Conservation (phyloP, 2,888 invertebrate species). For the Siphonodentalium dalli region DNA sequence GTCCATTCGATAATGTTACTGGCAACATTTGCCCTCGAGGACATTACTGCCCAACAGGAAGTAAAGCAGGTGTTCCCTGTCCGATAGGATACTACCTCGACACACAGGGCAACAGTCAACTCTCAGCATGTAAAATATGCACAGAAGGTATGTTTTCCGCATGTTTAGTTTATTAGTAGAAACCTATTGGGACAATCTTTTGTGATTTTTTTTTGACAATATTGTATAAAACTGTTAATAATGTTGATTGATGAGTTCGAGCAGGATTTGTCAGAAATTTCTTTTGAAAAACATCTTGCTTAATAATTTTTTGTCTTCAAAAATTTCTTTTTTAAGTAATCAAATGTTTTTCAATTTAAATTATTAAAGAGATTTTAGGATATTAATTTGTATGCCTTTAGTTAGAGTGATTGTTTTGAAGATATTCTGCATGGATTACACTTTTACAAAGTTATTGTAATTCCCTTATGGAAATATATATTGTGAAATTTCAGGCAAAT, state of each 20-base stretch:
- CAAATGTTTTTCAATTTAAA: no score
- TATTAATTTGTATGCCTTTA: no score
- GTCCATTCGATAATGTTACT: conserved; percentile 49
- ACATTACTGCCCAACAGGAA: conserved; percentile 56
- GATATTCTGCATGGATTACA: no score
- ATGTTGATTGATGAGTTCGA: no score
- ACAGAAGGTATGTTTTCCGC: conserved; percentile 41
- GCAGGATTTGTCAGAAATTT: not conserved
- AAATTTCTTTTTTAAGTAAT: no score
- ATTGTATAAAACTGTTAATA: not conserved
- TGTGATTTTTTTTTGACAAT: not conserved
- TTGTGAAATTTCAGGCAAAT: conserved; percentile 52
- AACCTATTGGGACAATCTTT: not conserved
- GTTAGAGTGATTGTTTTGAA: no score
- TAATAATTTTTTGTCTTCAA: no score
- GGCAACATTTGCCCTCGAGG: conserved; percentile 57
- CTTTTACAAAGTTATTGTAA: no score
- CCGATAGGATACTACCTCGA: conserved; percentile 57
- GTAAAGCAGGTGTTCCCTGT: conserved; percentile 43
- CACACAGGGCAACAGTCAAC: conserved; percentile 34
- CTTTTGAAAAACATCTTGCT: no score
- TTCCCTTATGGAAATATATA: no score
- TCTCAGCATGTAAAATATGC: conserved; percentile 52
- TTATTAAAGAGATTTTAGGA: no score
- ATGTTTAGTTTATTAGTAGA: not conserved